phyloP scores from a whole-genome alignment of 1,140 invertebrate species.

The Camponotus pennsylvanicus region DNA sequence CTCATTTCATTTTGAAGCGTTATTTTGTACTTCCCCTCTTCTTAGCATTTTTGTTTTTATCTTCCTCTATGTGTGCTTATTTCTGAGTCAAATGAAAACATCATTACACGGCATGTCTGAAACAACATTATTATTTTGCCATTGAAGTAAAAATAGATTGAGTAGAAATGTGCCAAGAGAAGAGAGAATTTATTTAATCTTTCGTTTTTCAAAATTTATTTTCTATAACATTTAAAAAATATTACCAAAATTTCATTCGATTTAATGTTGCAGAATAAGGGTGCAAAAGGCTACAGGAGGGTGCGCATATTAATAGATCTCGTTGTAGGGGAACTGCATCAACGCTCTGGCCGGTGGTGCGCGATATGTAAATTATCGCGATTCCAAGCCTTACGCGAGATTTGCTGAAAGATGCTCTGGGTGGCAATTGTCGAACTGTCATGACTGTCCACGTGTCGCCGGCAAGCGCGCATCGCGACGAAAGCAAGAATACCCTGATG shows the following conservation, averaged over 20 bases:
- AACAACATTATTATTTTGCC: too few species aligned
- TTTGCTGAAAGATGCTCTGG: slow-evolving; percentile 94
- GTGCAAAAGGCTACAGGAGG: slow-evolving; percentile 96
- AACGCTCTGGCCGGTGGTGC: slow-evolving; percentile 95
- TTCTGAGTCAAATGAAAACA: too few species aligned
- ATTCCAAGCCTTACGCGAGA: slow-evolving; percentile 97
- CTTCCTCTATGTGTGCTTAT: too few species aligned
- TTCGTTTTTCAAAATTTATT: too few species aligned
- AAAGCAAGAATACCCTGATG: slow-evolving; percentile 94
- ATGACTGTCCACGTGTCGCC: slow-evolving; percentile 99
- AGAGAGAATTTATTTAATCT: too few species aligned
- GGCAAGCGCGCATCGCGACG: slow-evolving; percentile 92
- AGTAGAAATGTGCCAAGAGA: too few species aligned
- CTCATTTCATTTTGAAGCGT: too few species aligned
- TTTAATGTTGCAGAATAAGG: slow-evolving; percentile 89
- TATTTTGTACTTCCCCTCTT: too few species aligned
- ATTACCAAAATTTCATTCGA: slow-evolving; percentile 1
- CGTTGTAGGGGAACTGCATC: slow-evolving; percentile 97
- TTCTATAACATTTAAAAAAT: too few species aligned
- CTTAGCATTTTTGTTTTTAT: too few species aligned
- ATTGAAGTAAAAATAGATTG: too few species aligned
- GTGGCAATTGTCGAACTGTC: slow-evolving; percentile 96
- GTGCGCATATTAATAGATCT: slow-evolving; percentile 97
- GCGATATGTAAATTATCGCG: slow-evolving; percentile 97
- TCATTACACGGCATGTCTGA: too few species aligned